These are phyloP conservation scores for Plebejus melissa DNA, from an alignment of 2,888 invertebrate genomes.

Conservation along the genomic window DNA sequence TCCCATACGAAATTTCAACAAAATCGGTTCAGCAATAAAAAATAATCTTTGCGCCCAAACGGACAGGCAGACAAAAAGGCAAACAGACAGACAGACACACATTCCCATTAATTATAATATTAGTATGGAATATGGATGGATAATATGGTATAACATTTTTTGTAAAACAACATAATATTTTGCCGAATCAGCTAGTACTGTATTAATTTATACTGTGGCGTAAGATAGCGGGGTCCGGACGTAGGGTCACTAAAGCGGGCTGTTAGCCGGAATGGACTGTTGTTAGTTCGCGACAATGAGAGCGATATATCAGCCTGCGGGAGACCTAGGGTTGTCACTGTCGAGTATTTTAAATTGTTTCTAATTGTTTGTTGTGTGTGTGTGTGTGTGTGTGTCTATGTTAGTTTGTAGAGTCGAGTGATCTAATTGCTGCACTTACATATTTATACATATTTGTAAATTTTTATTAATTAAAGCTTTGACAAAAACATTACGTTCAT, in stretches of 20 bases:
- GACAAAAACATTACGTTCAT: too few relatives aligned
- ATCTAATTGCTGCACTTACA: too few relatives aligned
- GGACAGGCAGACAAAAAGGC: too few relatives aligned
- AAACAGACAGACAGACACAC: too few relatives aligned
- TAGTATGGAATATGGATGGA: neutral
- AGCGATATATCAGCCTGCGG: constrained; percentile 58
- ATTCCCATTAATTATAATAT: too few relatives aligned
- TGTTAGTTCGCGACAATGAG: constrained; percentile 70
- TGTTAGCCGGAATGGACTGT: constrained; percentile 64
- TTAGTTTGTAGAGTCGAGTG: too few relatives aligned
- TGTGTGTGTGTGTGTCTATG: too few relatives aligned
- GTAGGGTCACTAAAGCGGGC: constrained; percentile 56
- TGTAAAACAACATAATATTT: neutral
- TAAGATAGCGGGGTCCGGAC: constrained; percentile 41
- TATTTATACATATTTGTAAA: too few relatives aligned
- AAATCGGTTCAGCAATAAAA: too few relatives aligned
- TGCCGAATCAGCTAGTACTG: neutral
- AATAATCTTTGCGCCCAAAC: too few relatives aligned
- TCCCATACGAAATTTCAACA: too few relatives aligned
- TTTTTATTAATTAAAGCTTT: too few relatives aligned
- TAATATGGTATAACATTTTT: neutral
- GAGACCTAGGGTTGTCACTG: constrained; percentile 34
- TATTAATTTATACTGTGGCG: neutral
- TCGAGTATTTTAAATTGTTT: neutral
- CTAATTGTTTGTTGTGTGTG: neutral